Conservation (phyloP, 2,888 invertebrate species). For the Drosophila fungiperda region DNA sequence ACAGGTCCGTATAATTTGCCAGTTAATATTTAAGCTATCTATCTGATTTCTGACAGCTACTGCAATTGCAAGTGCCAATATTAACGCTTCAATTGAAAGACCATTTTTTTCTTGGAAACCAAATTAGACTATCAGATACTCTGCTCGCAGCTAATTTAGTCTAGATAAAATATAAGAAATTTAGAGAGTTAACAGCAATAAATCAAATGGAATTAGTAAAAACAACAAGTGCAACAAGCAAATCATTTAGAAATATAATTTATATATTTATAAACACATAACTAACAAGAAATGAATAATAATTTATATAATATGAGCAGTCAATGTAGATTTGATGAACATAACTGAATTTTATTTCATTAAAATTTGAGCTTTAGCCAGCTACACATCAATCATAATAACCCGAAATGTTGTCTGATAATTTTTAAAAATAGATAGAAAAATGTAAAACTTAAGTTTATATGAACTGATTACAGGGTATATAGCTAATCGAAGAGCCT, state of each 20-base stretch:
- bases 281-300: not conserved
- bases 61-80: conserved; percentile 47
- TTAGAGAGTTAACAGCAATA: not conserved
- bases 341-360: not conserved
- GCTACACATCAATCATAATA: not conserved
- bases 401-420: not conserved
- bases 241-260: not conserved
- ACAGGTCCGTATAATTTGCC: conserved; percentile 41
- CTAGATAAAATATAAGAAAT: not conserved
- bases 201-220: not conserved
- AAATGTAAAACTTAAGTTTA: not conserved
- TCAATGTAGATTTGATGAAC: not conserved
- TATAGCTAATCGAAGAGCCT: not conserved
- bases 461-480: not conserved
- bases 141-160: not conserved
- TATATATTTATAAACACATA: not conserved
- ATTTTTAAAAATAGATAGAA: not conserved
- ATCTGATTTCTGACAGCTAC: conserved; percentile 55
- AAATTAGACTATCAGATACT: not conserved
- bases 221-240: not conserved
- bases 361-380: not conserved
- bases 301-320: not conserved
- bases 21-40: conserved; percentile 63
- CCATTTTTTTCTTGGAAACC: not conserved
- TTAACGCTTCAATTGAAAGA: conserved; percentile 49